Evolutionary conservation across 2,797 vertebrate genomes (phyloP), one percentile per base, ranked within the genome.

Genomic region (Sebastes hubbsi): DNA sequence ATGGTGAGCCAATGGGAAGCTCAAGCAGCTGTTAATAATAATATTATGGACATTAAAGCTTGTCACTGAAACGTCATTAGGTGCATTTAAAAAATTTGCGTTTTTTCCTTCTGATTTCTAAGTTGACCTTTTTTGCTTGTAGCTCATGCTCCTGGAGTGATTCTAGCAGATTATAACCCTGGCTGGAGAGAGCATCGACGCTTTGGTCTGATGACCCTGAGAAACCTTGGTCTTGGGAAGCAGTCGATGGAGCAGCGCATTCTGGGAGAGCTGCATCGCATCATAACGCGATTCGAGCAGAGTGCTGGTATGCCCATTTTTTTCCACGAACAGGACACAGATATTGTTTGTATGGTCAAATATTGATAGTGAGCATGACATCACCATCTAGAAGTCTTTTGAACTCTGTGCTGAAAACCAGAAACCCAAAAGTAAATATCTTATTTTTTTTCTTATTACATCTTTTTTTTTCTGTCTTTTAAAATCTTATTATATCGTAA

Each of bases 151-250:
- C 70, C 49, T 24, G 92, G 88, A 67, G 54, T 93, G 9, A 24
- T 89, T 63, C 60, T 94, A 1, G 59, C 87, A 36, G 88, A 93
- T 61, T 85, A 91, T 25, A 91, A 66, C 4, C 29, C 59, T 27
- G 12, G 1, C 24, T 95, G 93, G 93, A 95, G 22, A 63, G 89
- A 94, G 55, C 94, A 94, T 2, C 83, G 91, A 1, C 90, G 92
- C 54, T 94, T 94, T 58, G 84, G 89, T 18, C 85, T 94, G 11
- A 92, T 82, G 87, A 94, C 87, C 8, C 77, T 95, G 64, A 93
- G 87, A 30, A 93, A 94, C 88, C 87, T 94, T 72, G 94, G 94
- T 12, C 64, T 93, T 56, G 92, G 93, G 27, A 94, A 93, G 72
- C 80, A 85, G 24, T 83, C 82, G 2, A 94, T 94, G 94, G 91